A percentile compares a stretch with the other conserved stretches of the same genome.
Conservation (phyloP, 2,888 invertebrate genomes). For the Unio delphinus region DNA sequence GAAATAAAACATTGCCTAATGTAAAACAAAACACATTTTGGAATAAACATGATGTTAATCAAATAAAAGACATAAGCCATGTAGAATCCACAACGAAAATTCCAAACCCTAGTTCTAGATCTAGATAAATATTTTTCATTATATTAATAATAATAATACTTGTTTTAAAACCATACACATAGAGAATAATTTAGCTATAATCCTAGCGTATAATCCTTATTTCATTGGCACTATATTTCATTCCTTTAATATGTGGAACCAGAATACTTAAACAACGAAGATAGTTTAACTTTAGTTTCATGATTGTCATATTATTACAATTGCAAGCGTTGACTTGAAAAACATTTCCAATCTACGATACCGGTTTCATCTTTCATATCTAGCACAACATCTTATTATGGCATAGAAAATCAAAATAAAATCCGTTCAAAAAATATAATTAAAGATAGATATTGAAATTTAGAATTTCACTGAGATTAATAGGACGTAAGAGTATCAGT, state of each 20-base stretch:
- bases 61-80: too few species aligned
- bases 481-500: conserved; percentile 15
- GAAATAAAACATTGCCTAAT: too few species aligned
- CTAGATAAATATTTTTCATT: too few species aligned
- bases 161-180: too few species aligned
- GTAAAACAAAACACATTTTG: too few species aligned
- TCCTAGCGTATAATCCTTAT: conserved; percentile 22
- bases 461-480: conserved; percentile 14
- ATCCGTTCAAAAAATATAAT: conserved; percentile 4
- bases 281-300: conserved; percentile 40
- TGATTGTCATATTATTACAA: conserved; percentile 46
- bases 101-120: too few species aligned
- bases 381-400: conserved; percentile 12
- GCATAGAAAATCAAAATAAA: conserved; percentile 2
- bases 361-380: conserved; percentile 36
- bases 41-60: too few species aligned
- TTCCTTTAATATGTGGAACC: conserved; percentile 45
- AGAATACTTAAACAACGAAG: conserved; percentile 47
- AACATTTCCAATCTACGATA: conserved; percentile 31
- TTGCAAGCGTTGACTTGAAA: conserved; percentile 22
- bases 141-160: too few species aligned
- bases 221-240: conserved; percentile 41
- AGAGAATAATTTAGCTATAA: too few species aligned
- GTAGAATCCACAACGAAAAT: too few species aligned
- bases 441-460: conserved; percentile 11